Evolutionary conservation across 2,888 invertebrate species (phyloP), one percentile per base, ranked within the genome.

Genomic region (Protophormia terraenovae): DNA sequence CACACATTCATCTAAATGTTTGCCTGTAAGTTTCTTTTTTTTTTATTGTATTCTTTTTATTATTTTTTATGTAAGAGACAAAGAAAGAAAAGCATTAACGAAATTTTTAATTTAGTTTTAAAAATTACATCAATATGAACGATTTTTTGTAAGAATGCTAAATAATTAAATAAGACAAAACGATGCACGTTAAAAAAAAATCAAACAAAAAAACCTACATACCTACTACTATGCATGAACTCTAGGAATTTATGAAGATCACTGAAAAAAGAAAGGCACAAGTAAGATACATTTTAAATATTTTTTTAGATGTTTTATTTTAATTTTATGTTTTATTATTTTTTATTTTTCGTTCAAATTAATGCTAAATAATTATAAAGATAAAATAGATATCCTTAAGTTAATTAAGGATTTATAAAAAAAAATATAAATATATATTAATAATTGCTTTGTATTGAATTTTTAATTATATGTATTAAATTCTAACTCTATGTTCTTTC

Each of bases 41-140:
- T 35, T 41, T 47, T 22, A 41, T 84, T 64, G 47, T 82, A 73
- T 55, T 6, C 50, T 76, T 53, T 60, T 82, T 73, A 72, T 79
- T 62, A 64, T 86, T 81, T 84, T 84, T 78, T 72, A 72, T 87
- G 81, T 72, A 64, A 66, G 45, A 60, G 45, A 55, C 55, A 45
- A 27, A 24, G 41, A 60, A 82, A 66, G 27, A 82, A 47, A 79
- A 84, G 81, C 79, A 87, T 83, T 80, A 80, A 84, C 76, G 76
- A 85, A 87, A 84, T 83, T 86, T 86, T 87, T 88, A 86, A 88
- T 90, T 89, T 89, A 91, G 91, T 90, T 91, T 91, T 91, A 90
- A 91, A 90, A 90, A 91, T 89, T 91, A 90, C 90, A 91, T 91
- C 90, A 90, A 91, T 90, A 91, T 91, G 91, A 91, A 91, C 90